These are phyloP conservation scores for Ramazzottius varieornatus DNA, from an alignment of 2,888 invertebrate species.

Conservation along the genomic window DNA sequence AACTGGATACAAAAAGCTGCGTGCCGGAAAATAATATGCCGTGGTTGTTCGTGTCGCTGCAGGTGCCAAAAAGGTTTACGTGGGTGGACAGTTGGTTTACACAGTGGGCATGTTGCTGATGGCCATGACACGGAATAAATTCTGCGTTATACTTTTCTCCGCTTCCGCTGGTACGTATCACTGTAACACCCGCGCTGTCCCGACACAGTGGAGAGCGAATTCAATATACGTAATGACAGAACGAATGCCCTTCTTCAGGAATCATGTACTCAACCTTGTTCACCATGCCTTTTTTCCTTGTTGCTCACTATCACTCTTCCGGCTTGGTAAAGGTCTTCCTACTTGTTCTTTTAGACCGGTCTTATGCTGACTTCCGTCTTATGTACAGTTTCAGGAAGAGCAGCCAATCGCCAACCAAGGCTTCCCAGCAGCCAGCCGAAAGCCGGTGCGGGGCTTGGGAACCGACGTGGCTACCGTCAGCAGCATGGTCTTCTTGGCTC, in stretches of 20 bases:
- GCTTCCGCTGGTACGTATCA: constrained; percentile 83
- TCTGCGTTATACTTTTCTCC: constrained; percentile 48
- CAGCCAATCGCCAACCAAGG: constrained; percentile 7
- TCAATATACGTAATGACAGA: too few relatives aligned
- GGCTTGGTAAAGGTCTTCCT: constrained; percentile 39
- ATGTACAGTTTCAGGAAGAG: constrained; percentile 8
- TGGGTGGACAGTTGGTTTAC: constrained; percentile 62
- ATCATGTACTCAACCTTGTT: constrained; percentile 91
- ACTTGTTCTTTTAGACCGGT: constrained; percentile 6
- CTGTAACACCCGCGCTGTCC: too few relatives aligned
- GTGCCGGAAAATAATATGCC: too few relatives aligned
- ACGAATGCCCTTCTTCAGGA: too few relatives aligned
- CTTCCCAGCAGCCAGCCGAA: constrained; percentile 2
- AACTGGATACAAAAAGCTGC: too few relatives aligned
- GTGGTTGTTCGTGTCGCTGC: constrained; percentile 14
- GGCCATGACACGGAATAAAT: constrained; percentile 35
- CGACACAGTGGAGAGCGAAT: too few relatives aligned
- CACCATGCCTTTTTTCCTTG: constrained; percentile 77
- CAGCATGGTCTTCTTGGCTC: constrained; percentile 82
- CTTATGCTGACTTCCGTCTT: background rate
- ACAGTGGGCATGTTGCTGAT: constrained; percentile 63
- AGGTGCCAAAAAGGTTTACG: constrained; percentile 61
- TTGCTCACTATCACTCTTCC: constrained; percentile 77
- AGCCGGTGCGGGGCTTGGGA: constrained; percentile 47
- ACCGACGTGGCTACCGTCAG: constrained; percentile 82